Base-by-base conservation (phyloP, 2,113 vertebrate genomes). In the Dipodomys spectabilis region DNA sequence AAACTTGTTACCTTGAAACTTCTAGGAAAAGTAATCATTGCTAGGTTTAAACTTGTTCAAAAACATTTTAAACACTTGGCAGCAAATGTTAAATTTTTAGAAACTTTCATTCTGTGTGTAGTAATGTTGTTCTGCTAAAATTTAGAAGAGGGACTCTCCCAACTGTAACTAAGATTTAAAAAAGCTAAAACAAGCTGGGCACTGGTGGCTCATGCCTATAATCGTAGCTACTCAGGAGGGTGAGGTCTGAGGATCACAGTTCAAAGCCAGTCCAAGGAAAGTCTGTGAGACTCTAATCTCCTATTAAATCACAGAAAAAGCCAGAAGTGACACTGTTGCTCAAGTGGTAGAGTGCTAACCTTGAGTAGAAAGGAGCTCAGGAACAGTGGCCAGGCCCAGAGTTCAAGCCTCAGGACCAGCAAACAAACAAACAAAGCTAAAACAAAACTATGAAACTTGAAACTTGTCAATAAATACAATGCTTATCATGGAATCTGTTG, bases 11-110 rank as follows among this genome's bases (percentile, higher is more conserved):
- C 35, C 23, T 49, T 49, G 35, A 62, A 53, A 67, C 62, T 30
- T 82, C 27, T 16, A 28, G 35, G 44, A 49, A 49, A 81, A 84
- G 91, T 6, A 67, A 27, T 60, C 57, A 65, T 9, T 77, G 69
- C 19, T 19, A 3, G n/a, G 2, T 82, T 75, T 75, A 79, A 72
- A 73, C 27, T 64, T n/a, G 23, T 83, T 49, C 39, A 91, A 72
- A 83, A 71, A 30, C 23, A 23, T 88, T 95, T 57, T 79, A 92
- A 93, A 83, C 23, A 53, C 57, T n/a, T 49, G 53, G 28, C 77
- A 5, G 65, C n/a, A 53, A 90, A 65, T 68, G 69, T 57, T 92
- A 67, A 44, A 62, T 64, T 86, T 64, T 71, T 12, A 49, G 49
- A 86, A 86, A 32, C 39, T 39, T 82, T 20, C 23, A 35, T n/a